Evolutionary conservation across 1,140 invertebrate genomes (phyloP), one percentile per base, ranked within the genome.

Genomic region (Drosophila burlai): DNA sequence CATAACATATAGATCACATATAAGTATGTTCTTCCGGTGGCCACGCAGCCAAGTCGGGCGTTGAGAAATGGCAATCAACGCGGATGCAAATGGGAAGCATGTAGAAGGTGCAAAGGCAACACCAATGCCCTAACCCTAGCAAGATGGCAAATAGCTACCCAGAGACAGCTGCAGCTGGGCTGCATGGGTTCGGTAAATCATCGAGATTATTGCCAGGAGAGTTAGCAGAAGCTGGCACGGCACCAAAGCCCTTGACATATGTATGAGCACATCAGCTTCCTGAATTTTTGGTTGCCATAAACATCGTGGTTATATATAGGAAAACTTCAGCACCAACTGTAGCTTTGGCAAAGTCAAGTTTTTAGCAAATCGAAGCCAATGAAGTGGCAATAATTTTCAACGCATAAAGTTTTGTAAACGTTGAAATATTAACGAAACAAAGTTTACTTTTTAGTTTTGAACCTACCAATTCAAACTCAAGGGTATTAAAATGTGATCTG

Each of bases 171-270:
- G 69, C 69, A 73, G 45, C 54, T 72, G 67, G 49, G 52, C 69
- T 50, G 55, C 45, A 73, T 43, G 24, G 50, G 49, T 72, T 73
- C 69, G 69, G 69, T 73, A 73, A 73, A 73, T 73, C 69, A 73
- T 72, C 69, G 40, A 40, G 55, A 60, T 31, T 60, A 72, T 72
- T 13, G 50, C 69, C 69, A 40, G 24, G 69, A 72, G 69, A 59
- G 50, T 58, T 29, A 18, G 21, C 38, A 43, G 24, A 43, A 72
- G 29, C 10, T 54, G 47, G 62, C 66, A 71, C 29, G 45, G 29
- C 55, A 49, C 24, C 66, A 72, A 73, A 73, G 69, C 31, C 69
- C 55, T 54, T 38, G 68, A 61, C 54, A 72, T 50, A 72, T 73
- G 15, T 26, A 16, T 26, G 50, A 24, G 61, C 52, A 36, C 36